phyloP scores from a whole-genome alignment of 2,113 vertebrate genomes.

The Neodon shergylaensis region DNA sequence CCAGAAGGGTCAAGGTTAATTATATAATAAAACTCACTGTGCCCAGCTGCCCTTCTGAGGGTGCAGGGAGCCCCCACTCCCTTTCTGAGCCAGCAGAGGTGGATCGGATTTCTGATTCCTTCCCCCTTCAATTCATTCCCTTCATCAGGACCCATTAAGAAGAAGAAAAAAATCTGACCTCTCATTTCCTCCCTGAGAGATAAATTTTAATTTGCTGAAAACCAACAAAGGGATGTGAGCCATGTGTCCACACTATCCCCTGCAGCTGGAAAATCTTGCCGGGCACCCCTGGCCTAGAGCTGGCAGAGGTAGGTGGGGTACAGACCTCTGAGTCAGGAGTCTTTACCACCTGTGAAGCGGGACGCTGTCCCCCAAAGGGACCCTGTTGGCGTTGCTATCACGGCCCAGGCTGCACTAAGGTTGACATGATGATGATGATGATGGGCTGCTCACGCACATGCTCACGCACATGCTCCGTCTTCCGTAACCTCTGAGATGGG shows the following conservation, averaged over 20 bases:
- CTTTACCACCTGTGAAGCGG: conserved; percentile 36
- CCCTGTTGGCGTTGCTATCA: neutral
- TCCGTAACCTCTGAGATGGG: neutral
- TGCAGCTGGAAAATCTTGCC: neutral
- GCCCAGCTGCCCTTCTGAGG: conserved; percentile 82
- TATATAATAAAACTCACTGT: conserved; percentile 87
- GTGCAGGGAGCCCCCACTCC: conserved; percentile 42
- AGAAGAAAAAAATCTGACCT: neutral
- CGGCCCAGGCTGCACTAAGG: neutral
- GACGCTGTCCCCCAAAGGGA: neutral
- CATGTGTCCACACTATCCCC: neutral
- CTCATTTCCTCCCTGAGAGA: conserved; percentile 84
- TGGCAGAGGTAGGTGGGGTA: neutral
- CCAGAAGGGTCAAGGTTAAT: conserved; percentile 88
- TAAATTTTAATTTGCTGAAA: conserved; percentile 86
- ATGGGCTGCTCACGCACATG: accelerated
- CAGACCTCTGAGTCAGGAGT: neutral
- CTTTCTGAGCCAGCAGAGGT: conserved; percentile 44
- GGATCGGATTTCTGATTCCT: conserved; percentile 84
- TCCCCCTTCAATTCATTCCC: conserved; percentile 82
- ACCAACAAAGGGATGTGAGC: conserved; percentile 81
- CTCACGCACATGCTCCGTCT: neutral
- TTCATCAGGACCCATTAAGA: conserved; percentile 84
- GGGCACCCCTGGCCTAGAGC: neutral
- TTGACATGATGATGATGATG: neutral